Base-by-base conservation (phyloP, 2,113 vertebrate genomes). In the Oreocharis arfaki region DNA sequence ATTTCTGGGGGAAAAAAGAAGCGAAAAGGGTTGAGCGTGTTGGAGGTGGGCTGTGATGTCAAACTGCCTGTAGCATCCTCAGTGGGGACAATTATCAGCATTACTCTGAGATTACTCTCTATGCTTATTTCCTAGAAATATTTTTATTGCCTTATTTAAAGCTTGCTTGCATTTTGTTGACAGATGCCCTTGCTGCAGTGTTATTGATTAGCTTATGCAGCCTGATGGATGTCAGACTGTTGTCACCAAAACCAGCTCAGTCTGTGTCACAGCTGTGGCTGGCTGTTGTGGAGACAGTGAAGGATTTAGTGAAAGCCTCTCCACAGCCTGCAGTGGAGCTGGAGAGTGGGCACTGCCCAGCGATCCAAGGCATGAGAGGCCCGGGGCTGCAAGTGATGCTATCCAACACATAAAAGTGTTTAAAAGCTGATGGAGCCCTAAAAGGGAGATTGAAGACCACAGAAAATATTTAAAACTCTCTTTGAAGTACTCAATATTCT, bases 351-450 rank as follows among this genome's bases (percentile, higher is more conserved):
- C 71, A 33, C 47, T 5, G 1, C 53, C 68, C 80, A 42, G 28
- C 0, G 0, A 33, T 23, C 23, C 33, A 49, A n/a, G 28, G 37
- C 7, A 13, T 0, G 0, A 57, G 33, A 10, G 15, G 33, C 30
- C 26, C 0, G 0, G 30, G 24, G 21, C 70, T 64, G n/a, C 44
- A 60, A 50, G 16, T 46, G 60, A 11, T 50, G 37, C 42, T 41
- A 6, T 27, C 70, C 63, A 50, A 57, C 20, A 26, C 5, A 18
- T 19, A 21, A 8, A 89, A 53, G 18, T 11, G 7, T 77, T 92
- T 69, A 61, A 83, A 82, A 86, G 59, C 24, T 7, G 5, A 60
- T 80, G 10, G 3, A 90, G 16, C 50, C 61, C 63, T 42, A 59
- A 73, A 80, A 89, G 16, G 13, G 24, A 39, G n/a, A 53, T 42